A percentile compares a stretch with the other conserved stretches of the same genome.
These are phyloP conservation scores for Sebastes schlegelii DNA, from an alignment of 2,113 vertebrate species.

Conservation along the genomic window DNA sequence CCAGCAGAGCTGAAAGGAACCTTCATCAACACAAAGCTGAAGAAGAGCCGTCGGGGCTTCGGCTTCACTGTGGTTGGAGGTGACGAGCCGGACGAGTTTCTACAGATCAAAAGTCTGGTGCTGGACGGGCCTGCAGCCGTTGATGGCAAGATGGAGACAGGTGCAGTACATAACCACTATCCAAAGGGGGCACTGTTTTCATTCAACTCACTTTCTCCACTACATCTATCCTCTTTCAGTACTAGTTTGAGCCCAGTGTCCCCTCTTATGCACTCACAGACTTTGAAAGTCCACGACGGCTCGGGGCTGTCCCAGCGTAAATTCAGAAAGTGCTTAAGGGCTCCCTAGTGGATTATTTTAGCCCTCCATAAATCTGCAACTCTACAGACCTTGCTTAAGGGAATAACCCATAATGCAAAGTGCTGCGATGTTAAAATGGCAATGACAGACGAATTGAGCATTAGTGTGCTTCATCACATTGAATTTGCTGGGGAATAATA, in stretches of 20 bases:
- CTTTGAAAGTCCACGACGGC: background rate
- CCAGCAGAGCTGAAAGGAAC: slow-evolving; percentile 97
- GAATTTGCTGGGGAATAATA: background rate
- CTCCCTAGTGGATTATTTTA: background rate
- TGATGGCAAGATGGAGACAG: slow-evolving; percentile 99
- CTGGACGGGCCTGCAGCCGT: slow-evolving; percentile 95
- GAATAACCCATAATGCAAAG: background rate
- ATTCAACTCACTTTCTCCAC: slow-evolving; percentile 20
- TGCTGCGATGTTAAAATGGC: background rate
- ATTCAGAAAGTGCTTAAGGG: background rate
- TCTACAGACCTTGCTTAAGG: too few species aligned
- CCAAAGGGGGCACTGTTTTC: slow-evolving; percentile 70
- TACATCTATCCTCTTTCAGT: background rate
- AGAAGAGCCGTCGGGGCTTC: slow-evolving; percentile 97
- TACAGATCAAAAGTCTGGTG: slow-evolving; percentile 99
- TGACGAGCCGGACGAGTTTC: slow-evolving; percentile 97
- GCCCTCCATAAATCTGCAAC: background rate
- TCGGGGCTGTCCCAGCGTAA: background rate
- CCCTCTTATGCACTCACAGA: background rate
- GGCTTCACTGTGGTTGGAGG: slow-evolving; percentile 98
- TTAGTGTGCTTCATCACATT: background rate
- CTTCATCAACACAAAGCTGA: slow-evolving; percentile 97
- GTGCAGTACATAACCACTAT: slow-evolving; percentile 79
- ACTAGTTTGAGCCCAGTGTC: background rate
- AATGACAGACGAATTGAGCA: background rate